Base-by-base conservation (phyloP, 23 tunicate genomes). In the Ciona savignyi region DNA sequence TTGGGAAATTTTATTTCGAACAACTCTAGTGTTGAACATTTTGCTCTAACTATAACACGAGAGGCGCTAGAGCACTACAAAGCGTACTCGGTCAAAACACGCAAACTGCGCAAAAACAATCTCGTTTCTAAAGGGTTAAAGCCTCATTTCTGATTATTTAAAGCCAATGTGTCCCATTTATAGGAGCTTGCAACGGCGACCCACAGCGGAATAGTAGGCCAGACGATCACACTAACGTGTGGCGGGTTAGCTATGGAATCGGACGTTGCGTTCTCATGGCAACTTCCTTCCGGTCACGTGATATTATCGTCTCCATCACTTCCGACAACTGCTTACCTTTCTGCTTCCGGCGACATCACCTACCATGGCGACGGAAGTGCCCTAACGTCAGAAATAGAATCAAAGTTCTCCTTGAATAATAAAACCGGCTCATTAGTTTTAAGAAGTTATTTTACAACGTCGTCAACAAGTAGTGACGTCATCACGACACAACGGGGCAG, bases 381-480 rank as follows among this genome's bases (percentile, higher is more conserved):
- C 15, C 85, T 71, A 48, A 71, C 85, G 30, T 34, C 1, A 23
- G 74, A 70, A 26, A 33, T 81, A 1, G 86, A 80, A 68, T 1
- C 32, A 33, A 74, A 56, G 65, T 82, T 62, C 74, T 64, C 80
- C 32, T 72, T 88, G 2, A 60, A 73, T 32, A 34, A 49, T 27
- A 24, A 80, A 15, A 67, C 28, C 34, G 96, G 96, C 15, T 25
- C 96, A 0, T 66, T 88, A 34, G 76, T 72, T n/a, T 64, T 88
- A 23, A 67, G 27, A 67, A 71, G 65, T 27, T 72, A 80, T 20
- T 32, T 79, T 24, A 69, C 83, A 29, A 2, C 76, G 19, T 6
- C 60, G 15, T 72, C 96, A 6, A 15, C 56, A 6, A 42, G 56
- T 42, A n/a, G 67, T 0, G 56, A 42, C 56, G 56, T 42, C 56